Evolutionary conservation across 2,113 vertebrate species (phyloP).

Genomic region (Galemys pyrenaicus): DNA sequence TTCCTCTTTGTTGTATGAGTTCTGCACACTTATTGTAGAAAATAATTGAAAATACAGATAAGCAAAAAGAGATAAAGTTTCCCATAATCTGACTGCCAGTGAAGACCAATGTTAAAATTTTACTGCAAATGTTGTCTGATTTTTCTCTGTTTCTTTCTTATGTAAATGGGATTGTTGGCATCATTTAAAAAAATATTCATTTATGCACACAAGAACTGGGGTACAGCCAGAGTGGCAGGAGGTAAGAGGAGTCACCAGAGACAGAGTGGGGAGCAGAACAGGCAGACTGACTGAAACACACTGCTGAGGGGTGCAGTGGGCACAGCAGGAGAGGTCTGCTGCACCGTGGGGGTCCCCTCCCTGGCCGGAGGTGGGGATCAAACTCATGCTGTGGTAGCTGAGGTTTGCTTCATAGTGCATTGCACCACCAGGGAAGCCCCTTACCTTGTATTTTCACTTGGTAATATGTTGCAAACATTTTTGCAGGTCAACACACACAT

Average conservation of each 20-base stretch:
- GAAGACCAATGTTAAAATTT: background rate
- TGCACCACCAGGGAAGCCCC: too few species aligned
- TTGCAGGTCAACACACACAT: background rate
- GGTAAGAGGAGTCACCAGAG: too few species aligned
- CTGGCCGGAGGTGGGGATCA: too few species aligned
- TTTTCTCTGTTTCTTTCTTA: constrained; percentile 24
- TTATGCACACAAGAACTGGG: too few species aligned
- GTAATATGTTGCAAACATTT: background rate
- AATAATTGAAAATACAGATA: constrained; percentile 51
- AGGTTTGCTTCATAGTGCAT: too few species aligned
- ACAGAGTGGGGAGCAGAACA: too few species aligned
- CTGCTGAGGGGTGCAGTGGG: too few species aligned
- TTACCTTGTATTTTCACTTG: background rate
- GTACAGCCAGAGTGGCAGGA: too few species aligned
- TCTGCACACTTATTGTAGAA: constrained; percentile 33
- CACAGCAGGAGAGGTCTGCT: too few species aligned
- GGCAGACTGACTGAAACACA: too few species aligned
- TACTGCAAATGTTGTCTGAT: background rate
- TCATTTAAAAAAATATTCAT: background rate
- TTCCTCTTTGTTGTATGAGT: constrained; percentile 45
- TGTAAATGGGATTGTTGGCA: background rate
- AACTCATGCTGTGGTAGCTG: too few species aligned
- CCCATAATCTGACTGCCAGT: background rate
- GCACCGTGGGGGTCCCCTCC: too few species aligned
- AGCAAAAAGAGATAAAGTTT: constrained; percentile 33